Evolutionary conservation across 2,113 vertebrate species (phyloP).

Genomic region (Numida meleagris): DNA sequence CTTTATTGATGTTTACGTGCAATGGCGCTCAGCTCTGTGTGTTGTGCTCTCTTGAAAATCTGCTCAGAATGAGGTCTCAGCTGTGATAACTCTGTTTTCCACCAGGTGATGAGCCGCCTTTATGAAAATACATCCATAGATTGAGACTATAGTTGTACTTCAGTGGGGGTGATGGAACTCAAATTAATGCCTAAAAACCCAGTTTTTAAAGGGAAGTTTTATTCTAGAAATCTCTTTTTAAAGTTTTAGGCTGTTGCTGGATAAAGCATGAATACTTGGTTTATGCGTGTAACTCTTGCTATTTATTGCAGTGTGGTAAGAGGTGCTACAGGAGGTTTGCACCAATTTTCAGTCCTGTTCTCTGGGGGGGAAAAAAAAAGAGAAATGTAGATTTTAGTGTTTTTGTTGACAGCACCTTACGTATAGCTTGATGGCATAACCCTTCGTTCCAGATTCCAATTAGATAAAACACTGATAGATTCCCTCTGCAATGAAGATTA

Average conservation of each 20-base stretch:
- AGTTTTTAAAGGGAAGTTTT: background rate
- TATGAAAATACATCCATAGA: background rate
- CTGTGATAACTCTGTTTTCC: background rate
- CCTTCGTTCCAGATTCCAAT: background rate
- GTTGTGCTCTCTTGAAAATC: background rate
- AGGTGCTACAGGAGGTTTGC: background rate
- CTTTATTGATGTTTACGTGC: background rate
- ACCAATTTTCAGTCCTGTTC: background rate
- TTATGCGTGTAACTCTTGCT: background rate
- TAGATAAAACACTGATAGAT: background rate
- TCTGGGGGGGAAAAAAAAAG: background rate
- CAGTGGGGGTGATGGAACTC: background rate
- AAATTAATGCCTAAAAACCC: background rate
- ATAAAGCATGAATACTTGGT: background rate
- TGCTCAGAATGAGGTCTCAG: background rate
- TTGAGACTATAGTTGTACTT: background rate
- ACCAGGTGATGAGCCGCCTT: rapidly evolving
- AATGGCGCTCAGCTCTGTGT: background rate
- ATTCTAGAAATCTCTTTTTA: background rate
- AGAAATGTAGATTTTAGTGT: background rate
- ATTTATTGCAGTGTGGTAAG: background rate
- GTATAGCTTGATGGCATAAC: background rate
- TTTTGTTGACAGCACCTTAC: background rate
- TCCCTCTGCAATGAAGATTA: background rate
- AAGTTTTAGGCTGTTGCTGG: background rate